Evolutionary conservation across 1,140 invertebrate genomes (phyloP).

Genomic region (Daktulosphaira vitifoliae): DNA sequence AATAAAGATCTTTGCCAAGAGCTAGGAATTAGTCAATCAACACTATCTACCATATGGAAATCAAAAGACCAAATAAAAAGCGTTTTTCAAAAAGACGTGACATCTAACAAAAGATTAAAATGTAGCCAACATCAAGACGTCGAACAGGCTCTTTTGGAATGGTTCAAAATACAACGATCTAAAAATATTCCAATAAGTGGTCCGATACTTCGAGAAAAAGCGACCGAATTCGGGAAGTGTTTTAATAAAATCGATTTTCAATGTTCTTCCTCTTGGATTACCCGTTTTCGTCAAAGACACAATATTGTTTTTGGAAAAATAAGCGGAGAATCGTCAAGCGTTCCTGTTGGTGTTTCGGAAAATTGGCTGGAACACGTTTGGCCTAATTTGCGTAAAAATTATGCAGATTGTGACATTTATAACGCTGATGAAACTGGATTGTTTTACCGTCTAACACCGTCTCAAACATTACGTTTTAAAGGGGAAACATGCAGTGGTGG

Average conservation of each 20-base stretch:
- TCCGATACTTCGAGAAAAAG: background rate
- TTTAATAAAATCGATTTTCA: background rate
- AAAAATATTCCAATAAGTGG: background rate
- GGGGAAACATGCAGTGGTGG: too few relatives aligned
- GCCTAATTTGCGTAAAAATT: background rate
- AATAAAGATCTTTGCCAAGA: too few relatives aligned
- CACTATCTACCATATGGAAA: too few relatives aligned
- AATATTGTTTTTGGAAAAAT: constrained; percentile 15
- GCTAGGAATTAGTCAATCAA: too few relatives aligned
- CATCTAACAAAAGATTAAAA: too few relatives aligned
- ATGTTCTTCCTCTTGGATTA: constrained; percentile 1
- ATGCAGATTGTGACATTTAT: background rate
- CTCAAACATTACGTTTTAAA: constrained; percentile 12
- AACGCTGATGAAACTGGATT: constrained; percentile 3
- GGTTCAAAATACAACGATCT: background rate
- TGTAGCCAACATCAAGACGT: too few relatives aligned
- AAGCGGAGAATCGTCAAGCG: background rate
- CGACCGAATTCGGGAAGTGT: background rate
- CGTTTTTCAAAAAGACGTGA: too few relatives aligned
- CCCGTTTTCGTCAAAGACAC: background rate
- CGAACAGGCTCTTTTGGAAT: background rate
- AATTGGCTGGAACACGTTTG: constrained; percentile 5
- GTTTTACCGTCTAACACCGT: background rate
- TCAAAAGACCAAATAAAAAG: too few relatives aligned
- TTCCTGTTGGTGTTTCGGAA: constrained; percentile 1